Conservation (phyloP, 2,888 invertebrate species). For the Galerucella calmariensis region DNA sequence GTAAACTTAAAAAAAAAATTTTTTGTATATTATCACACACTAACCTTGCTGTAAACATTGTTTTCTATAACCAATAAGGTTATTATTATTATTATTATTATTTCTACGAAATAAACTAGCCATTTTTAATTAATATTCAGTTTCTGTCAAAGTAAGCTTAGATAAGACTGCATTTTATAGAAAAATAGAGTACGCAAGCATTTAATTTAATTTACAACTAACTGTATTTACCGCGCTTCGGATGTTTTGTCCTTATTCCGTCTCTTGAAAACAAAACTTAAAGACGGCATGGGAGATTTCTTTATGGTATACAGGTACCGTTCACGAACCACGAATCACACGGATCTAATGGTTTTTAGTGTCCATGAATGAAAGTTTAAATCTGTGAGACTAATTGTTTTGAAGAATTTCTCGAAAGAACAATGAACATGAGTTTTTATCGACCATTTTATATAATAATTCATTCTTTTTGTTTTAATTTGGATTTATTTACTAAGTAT, state of each 20-base stretch:
- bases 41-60: too few species aligned
- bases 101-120: too few species aligned
- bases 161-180: too few species aligned
- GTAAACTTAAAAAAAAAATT: too few species aligned
- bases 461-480: background rate
- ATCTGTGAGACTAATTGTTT: slow-evolving; percentile 25
- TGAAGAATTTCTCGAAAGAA: slow-evolving; percentile 7
- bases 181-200: too few species aligned
- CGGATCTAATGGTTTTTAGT: slow-evolving; percentile 33
- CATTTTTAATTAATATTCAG: too few species aligned
- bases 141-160: too few species aligned
- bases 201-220: too few species aligned
- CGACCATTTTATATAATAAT: background rate
- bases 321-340: slow-evolving; percentile 33
- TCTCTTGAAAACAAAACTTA: slow-evolving; percentile 12
- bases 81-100: too few species aligned
- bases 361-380: slow-evolving; percentile 33
- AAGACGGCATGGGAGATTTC: slow-evolving; percentile 30
- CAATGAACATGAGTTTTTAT: slow-evolving; percentile 1
- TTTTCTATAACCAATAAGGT: too few species aligned
- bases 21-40: too few species aligned
- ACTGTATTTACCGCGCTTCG: background rate
- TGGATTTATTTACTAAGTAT: background rate
- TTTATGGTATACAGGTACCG: slow-evolving; percentile 19
- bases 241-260: background rate